Evolutionary conservation across 2,113 vertebrate genomes (phyloP).

Genomic region (Rhinichthys klamathensis): DNA sequence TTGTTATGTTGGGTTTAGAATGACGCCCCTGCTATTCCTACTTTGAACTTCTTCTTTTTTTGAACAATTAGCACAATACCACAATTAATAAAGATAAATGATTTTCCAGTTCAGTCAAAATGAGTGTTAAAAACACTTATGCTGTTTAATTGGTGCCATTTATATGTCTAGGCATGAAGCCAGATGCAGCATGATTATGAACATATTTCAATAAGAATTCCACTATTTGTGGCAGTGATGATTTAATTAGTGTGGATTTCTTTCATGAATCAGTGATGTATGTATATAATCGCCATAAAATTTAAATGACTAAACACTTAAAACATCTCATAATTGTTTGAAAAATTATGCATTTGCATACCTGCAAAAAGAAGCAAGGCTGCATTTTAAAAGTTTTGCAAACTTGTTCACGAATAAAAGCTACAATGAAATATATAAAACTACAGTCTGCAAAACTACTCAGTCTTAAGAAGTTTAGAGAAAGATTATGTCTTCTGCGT

Average conservation of each 20-base stretch:
- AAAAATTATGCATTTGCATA: constrained; percentile 1
- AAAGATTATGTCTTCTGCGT: too few relatives aligned
- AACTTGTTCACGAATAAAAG: background rate
- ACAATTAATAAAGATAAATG: background rate
- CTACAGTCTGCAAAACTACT: too few relatives aligned
- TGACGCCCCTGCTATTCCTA: background rate
- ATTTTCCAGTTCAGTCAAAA: constrained; percentile 51
- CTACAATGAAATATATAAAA: too few relatives aligned
- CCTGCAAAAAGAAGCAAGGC: background rate
- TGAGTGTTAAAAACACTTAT: constrained; percentile 51
- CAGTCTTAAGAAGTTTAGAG: too few relatives aligned
- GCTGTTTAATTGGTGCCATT: constrained; percentile 61
- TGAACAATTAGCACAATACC: background rate
- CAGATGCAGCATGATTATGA: constrained; percentile 51
- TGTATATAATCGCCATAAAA: background rate
- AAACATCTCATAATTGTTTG: background rate
- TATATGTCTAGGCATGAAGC: constrained; percentile 58
- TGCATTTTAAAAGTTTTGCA: background rate
- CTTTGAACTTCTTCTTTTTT: too few relatives aligned
- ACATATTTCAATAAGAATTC: constrained; percentile 60
- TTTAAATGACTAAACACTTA: constrained; percentile 1
- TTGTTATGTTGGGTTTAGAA: background rate
- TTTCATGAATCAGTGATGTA: constrained; percentile 14
- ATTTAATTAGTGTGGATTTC: constrained; percentile 61
- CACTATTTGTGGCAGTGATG: constrained; percentile 53